These are phyloP conservation scores for Callocephalon fimbriatum DNA, from an alignment of 2,113 vertebrate genomes.

Conservation along the genomic window DNA sequence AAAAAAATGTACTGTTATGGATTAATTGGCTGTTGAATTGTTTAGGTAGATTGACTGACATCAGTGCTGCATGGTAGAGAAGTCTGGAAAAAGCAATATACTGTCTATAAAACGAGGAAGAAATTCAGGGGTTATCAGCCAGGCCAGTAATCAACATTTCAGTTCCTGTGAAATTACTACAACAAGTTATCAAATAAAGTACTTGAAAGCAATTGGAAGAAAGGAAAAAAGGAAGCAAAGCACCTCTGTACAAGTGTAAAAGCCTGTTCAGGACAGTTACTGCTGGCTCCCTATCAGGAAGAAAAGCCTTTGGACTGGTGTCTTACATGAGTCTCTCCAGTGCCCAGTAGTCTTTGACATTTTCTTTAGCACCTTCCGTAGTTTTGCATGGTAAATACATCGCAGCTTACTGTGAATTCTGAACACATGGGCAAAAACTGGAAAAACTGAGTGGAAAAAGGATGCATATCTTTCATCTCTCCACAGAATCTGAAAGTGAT, in stretches of 20 bases:
- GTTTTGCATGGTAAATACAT: not conserved
- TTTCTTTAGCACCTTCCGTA: not conserved
- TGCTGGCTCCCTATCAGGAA: not conserved
- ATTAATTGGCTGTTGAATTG: not conserved
- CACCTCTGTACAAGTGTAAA: not conserved
- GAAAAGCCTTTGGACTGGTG: not conserved
- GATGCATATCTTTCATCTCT: not conserved
- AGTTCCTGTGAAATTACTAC: not conserved
- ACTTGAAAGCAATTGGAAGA: not conserved
- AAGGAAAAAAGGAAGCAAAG: rapidly evolving
- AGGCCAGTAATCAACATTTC: not conserved
- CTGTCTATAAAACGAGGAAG: not conserved
- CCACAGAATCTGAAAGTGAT: not conserved
- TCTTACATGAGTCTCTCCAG: not conserved
- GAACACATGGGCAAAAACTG: not conserved
- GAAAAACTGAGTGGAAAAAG: not conserved
- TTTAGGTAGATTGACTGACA: not conserved
- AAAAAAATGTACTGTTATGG: not conserved
- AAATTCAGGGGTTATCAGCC: not conserved
- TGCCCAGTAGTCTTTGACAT: too few relatives aligned
- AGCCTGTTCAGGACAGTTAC: not conserved
- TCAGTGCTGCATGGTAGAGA: not conserved
- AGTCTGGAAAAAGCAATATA: not conserved
- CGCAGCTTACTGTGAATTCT: not conserved
- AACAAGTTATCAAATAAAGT: not conserved